phyloP scores from a whole-genome alignment of 2,113 vertebrate species.

The Jaculus jaculus region DNA sequence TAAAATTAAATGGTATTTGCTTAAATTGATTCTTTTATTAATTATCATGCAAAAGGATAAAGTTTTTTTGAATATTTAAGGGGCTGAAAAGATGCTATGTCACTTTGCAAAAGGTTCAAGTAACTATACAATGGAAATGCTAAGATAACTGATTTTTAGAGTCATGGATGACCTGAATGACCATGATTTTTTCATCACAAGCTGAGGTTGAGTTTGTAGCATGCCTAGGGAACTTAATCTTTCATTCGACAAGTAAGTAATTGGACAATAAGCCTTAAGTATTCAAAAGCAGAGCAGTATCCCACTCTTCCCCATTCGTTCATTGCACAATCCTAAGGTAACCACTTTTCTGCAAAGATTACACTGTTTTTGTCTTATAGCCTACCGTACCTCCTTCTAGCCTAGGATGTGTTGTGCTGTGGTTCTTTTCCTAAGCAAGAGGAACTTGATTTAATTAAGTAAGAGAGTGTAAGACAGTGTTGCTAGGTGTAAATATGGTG shows the following conservation, averaged over 20 bases:
- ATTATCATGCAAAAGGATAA: neutral
- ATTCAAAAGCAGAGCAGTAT: neutral
- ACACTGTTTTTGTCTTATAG: neutral
- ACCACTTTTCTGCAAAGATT: neutral
- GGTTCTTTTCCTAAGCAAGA: neutral
- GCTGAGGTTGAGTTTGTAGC: neutral
- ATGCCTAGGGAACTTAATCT: neutral
- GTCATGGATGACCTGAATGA: neutral
- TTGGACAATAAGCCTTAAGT: neutral
- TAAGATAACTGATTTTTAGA: conserved; percentile 9
- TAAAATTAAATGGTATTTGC: conserved; percentile 14
- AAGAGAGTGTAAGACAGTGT: neutral
- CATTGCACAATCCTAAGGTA: neutral
- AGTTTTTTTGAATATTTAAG: conserved; percentile 18
- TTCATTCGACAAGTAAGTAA: neutral
- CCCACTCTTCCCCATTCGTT: neutral
- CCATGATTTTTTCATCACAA: neutral
- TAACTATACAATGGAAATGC: conserved; percentile 13
- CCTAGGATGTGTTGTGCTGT: neutral
- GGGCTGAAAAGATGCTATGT: neutral
- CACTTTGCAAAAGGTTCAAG: conserved; percentile 40
- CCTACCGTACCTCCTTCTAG: neutral
- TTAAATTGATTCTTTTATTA: neutral
- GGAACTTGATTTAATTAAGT: neutral
- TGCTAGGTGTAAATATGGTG: neutral